These are phyloP conservation scores for Amblyornis subalaris DNA, from an alignment of 2,113 vertebrate species.

Conservation along the genomic window DNA sequence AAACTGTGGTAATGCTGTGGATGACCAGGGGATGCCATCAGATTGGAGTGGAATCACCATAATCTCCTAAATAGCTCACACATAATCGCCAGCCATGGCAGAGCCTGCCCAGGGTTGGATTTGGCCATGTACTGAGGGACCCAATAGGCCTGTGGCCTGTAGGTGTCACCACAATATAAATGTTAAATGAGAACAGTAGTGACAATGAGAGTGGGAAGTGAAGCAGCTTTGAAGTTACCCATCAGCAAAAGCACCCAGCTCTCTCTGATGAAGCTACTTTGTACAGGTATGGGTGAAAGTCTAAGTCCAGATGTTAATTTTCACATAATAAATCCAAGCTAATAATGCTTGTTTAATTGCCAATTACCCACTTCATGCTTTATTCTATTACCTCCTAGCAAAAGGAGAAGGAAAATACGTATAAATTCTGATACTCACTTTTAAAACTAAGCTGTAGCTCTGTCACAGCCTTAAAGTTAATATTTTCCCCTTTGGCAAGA, in stretches of 20 bases:
- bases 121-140: not conserved
- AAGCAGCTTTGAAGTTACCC: not conserved
- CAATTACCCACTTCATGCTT: not conserved
- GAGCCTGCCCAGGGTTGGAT: not conserved
- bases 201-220: not conserved
- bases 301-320: not conserved
- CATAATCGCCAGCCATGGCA: accelerated
- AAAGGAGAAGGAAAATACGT: not conserved
- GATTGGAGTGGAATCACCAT: not conserved
- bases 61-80: not conserved
- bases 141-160: constrained; percentile 20
- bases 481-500: constrained; percentile 66
- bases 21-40: not conserved
- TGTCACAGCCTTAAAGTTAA: constrained; percentile 69
- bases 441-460: constrained; percentile 80
- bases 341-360: not conserved
- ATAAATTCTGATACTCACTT: constrained; percentile 70
- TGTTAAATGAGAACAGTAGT: constrained; percentile 16
- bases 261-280: not conserved
- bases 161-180: constrained; percentile 66
- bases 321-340: not conserved
- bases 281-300: not conserved
- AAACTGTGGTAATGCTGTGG: not conserved
- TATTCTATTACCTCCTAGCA: not conserved
- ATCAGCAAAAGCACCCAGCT: not conserved